Base-by-base conservation (phyloP, 2,888 invertebrate genomes). In the Drosophila dives region DNA sequence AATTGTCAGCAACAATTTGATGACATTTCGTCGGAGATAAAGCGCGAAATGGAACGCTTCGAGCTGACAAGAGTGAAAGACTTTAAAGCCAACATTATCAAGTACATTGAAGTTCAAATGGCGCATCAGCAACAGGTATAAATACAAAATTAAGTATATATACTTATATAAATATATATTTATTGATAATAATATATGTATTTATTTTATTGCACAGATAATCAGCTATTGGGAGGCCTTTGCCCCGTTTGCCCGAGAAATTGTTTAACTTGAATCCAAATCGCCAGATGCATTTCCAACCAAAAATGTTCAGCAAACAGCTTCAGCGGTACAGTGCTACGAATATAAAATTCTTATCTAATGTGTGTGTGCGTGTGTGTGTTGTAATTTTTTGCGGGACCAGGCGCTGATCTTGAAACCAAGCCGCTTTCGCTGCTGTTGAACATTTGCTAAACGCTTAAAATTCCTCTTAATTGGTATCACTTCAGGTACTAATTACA, bases 1-100 rank as follows among this genome's bases (percentile, higher is more conserved):
- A 95, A 98, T 77, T 97, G 98, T 1, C 98, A 99, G 92, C 97
- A 98, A 86, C 99, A 98, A 91, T 99, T 99, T 93, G 98, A 99
- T 92, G 96, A 96, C 90, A 99, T 99, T 91, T 99, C 98, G 2
- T 96, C 96, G 83, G 97, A 97, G 94, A 98, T 99, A 80, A 97
- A 98, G 92, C 97, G 97, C 82, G 99, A 99, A 93, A 95, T 99
- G 93, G 98, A 98, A 85, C 95, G 97, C 61, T 99, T 98, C 94
- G 99, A 99, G 92, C 95, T 96, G 77, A 95, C 96, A 77, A 95
- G 99, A 80, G 96, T 98, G 51, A 94, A 95, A 70, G 99, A 99
- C 92, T 97, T 99, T 92, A 98, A 98, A 90, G 95, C 95, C 66
- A 97, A 97, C 81, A 95, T 99, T 81, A 95, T 99, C 58, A 96